Evolutionary conservation across 92 coral and sea anemone species (phyloP).

Genomic region (Chrysogorgia sp.): DNA sequence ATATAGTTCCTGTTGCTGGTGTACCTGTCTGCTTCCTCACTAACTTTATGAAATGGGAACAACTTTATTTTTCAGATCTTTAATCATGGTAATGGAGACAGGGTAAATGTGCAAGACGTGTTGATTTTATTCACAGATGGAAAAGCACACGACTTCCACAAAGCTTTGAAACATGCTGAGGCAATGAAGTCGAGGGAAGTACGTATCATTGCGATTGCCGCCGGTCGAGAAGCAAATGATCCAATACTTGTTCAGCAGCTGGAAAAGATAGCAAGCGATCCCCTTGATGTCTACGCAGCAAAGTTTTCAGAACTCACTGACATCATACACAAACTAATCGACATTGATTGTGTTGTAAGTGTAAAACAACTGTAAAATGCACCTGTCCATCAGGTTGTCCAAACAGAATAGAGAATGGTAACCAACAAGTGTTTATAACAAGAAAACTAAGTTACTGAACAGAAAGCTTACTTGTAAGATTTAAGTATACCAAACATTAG

Average conservation of each 20-base stretch:
- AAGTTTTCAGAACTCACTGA: slow-evolving; percentile 37
- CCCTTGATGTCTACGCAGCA: slow-evolving; percentile 21
- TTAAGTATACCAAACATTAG: too few relatives aligned
- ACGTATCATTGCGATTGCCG: slow-evolving; percentile 32
- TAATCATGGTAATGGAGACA: slow-evolving; percentile 28
- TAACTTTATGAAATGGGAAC: not conserved
- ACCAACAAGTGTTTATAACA: too few relatives aligned
- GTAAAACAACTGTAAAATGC: not conserved
- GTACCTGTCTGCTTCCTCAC: too few relatives aligned
- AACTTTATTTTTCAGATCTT: slow-evolving; percentile 11
- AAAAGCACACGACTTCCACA: slow-evolving; percentile 29
- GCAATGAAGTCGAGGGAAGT: slow-evolving; percentile 22
- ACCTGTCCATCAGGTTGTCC: not conserved
- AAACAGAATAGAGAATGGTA: not conserved
- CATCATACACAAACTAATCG: slow-evolving; percentile 33
- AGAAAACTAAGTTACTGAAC: too few relatives aligned
- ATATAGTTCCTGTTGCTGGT: too few relatives aligned
- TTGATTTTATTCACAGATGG: slow-evolving; percentile 34
- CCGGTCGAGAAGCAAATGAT: slow-evolving; percentile 32
- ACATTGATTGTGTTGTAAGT: slow-evolving; percentile 19
- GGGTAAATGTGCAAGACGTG: slow-evolving; percentile 4
- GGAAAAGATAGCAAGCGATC: slow-evolving; percentile 20
- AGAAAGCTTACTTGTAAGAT: too few relatives aligned
- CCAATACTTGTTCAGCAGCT: slow-evolving; percentile 12
- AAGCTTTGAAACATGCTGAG: slow-evolving; percentile 15